Evolutionary conservation across 2,888 invertebrate genomes (phyloP).

Genomic region (Apodemia zela): DNA sequence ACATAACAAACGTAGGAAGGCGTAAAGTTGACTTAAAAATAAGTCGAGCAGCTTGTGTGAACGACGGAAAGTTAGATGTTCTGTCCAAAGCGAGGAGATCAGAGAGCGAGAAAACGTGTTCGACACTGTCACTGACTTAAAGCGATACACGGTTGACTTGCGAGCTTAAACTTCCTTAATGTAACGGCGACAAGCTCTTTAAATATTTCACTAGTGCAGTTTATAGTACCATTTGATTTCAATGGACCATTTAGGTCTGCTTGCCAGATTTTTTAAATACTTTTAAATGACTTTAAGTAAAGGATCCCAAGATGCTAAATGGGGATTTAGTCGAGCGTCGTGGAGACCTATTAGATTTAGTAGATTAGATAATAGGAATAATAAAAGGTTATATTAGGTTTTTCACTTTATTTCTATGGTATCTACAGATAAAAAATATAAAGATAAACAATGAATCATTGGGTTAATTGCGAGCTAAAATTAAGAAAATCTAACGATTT

Average conservation of each 20-base stretch:
- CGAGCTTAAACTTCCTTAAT: slow-evolving; percentile 27
- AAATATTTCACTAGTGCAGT: slow-evolving; percentile 26
- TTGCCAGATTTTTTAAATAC: no score
- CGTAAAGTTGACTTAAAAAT: slow-evolving; percentile 30
- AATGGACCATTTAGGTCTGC: background rate
- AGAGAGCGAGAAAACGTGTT: slow-evolving; percentile 53
- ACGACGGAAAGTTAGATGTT: slow-evolving; percentile 45
- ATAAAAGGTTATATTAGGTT: no score
- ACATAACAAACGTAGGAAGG: slow-evolving; percentile 45
- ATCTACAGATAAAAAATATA: no score
- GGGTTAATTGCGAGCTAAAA: no score
- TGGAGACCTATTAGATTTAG: no score
- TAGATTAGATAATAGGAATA: no score
- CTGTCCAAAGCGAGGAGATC: slow-evolving; percentile 48
- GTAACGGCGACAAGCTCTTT: slow-evolving; percentile 30
- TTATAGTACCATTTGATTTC: slow-evolving; percentile 11
- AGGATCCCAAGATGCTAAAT: no score
- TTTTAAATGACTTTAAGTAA: no score
- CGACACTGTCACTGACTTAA: slow-evolving; percentile 53
- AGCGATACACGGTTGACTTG: slow-evolving; percentile 40
- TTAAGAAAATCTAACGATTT: no score
- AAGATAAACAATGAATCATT: no score
- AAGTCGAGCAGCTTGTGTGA: slow-evolving; percentile 30
- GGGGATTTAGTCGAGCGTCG: no score
- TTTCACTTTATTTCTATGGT: no score